Evolutionary conservation across 2,797 vertebrate genomes (phyloP).

Genomic region (Ambastaia sidthimunki): DNA sequence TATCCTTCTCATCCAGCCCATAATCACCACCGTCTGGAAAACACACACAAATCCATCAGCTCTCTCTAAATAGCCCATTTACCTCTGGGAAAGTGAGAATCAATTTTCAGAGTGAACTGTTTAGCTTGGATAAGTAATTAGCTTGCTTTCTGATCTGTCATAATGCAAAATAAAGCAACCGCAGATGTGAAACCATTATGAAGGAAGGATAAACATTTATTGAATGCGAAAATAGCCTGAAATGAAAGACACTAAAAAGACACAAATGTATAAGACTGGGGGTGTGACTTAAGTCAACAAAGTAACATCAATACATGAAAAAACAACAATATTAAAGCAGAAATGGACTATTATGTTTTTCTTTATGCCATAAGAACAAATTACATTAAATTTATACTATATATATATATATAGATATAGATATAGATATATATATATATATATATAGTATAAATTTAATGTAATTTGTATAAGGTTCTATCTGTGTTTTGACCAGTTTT

Average conservation of each 20-base stretch:
- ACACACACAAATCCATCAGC: not conserved
- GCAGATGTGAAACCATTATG: not conserved
- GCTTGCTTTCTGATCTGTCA: not conserved
- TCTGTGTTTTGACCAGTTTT: no score
- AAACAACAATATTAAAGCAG: not conserved
- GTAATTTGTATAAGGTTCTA: no score
- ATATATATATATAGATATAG: no score
- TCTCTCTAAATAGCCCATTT: not conserved
- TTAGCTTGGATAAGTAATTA: not conserved
- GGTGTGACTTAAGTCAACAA: conserved; percentile 22
- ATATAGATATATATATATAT: no score
- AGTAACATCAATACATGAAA: conserved; percentile 54
- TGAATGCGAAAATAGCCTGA: not conserved
- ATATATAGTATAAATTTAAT: no score
- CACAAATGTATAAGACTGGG: not conserved
- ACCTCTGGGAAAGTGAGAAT: no score
- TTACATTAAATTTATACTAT: no score
- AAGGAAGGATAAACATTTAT: not conserved
- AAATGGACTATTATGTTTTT: not conserved
- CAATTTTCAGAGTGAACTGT: not conserved
- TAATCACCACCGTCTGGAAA: conserved; percentile 84
- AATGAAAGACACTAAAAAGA: not conserved
- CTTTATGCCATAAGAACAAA: no score
- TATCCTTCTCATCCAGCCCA: conserved; percentile 83
- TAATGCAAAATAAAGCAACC: not conserved